Base-by-base conservation (phyloP, 2,113 vertebrate genomes). In the Hippocampus mohnikei region DNA sequence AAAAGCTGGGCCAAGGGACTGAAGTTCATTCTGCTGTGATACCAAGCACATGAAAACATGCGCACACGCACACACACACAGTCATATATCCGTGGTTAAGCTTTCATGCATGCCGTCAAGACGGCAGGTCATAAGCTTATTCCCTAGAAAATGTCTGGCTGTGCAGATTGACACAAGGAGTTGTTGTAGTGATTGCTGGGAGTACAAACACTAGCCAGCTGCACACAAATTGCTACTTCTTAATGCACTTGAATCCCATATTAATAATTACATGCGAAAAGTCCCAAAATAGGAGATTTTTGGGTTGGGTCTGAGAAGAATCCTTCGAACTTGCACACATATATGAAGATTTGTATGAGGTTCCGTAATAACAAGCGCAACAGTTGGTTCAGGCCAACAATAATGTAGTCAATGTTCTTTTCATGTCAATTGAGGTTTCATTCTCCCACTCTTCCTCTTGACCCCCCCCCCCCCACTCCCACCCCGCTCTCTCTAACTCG, bases 1-100 rank as follows among this genome's bases (percentile, higher is more conserved):
- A 92, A 37, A 87, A 82, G 59, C 82, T 83, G 88, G 82, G 20
- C 90, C 91, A 87, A 87, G 86, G 84, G 87, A 89, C 80, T 83
- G 71, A 80, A 85, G 75, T 73, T 71, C 27, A 44, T 82, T 75
- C 62, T 64, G 74, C 79, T 77, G 71, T 78, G 80, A 88, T 81
- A 79, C 73, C 75, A 73, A 83, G 71, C 74, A 74, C 77, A 74
- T 59, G 73, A 59, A 18, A 42, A 58, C 65, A 40, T 10, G 42
- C 37, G 37, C 60, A 37, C 25, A 16, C 15, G 55, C 55, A 42
- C 66, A 70, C 37, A 60, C 64, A 62, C 48, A 3, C 9, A 3
- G 33, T 37, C 33, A 37, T 37, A 37, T 37, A 37, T 11, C 50
- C 59, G 67, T 12, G 25, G 25, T 62, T 56, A 27, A 46, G 50